Evolutionary conservation across 2,888 invertebrate genomes (phyloP).

Genomic region (Trichopria drosophilae): DNA sequence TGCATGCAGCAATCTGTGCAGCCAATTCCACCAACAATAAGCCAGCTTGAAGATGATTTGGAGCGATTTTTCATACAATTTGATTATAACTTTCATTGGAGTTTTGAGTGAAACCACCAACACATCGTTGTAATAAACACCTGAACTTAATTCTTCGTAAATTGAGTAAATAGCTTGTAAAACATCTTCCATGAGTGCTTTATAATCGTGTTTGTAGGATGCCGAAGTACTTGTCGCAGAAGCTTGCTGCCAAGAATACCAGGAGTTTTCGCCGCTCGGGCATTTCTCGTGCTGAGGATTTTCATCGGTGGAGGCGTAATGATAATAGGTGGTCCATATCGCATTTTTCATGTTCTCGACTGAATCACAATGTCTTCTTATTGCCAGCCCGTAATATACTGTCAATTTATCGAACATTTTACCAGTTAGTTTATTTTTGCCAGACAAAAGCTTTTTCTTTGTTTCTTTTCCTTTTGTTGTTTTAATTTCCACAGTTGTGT

Average conservation of each 20-base stretch:
- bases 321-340: slow-evolving; percentile 33
- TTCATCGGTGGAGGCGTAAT: slow-evolving; percentile 23
- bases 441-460: slow-evolving; percentile 5
- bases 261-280: slow-evolving; percentile 21
- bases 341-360: slow-evolving; percentile 32
- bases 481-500: slow-evolving; percentile 9
- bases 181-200: slow-evolving; percentile 29
- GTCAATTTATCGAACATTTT: slow-evolving; percentile 34
- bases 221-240: slow-evolving; percentile 12
- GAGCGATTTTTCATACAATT: slow-evolving; percentile 31
- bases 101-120: slow-evolving; percentile 31
- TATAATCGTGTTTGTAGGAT: slow-evolving; percentile 25
- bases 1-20: slow-evolving; percentile 29
- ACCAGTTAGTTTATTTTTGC: slow-evolving; percentile 32
- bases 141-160: slow-evolving; percentile 44
- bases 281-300: slow-evolving; percentile 22
- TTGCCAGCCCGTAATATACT: slow-evolving; percentile 30
- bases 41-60: slow-evolving; percentile 26
- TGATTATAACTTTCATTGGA: slow-evolving; percentile 33
- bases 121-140: slow-evolving; percentile 42
- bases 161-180: slow-evolving; percentile 37
- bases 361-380: slow-evolving; percentile 25
- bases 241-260: slow-evolving; percentile 27
- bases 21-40: slow-evolving; percentile 29
- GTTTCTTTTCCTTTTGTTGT: slow-evolving; percentile 6